Evolutionary conservation across 2,888 invertebrate genomes (phyloP).

Genomic region (Portevinia maculata): DNA sequence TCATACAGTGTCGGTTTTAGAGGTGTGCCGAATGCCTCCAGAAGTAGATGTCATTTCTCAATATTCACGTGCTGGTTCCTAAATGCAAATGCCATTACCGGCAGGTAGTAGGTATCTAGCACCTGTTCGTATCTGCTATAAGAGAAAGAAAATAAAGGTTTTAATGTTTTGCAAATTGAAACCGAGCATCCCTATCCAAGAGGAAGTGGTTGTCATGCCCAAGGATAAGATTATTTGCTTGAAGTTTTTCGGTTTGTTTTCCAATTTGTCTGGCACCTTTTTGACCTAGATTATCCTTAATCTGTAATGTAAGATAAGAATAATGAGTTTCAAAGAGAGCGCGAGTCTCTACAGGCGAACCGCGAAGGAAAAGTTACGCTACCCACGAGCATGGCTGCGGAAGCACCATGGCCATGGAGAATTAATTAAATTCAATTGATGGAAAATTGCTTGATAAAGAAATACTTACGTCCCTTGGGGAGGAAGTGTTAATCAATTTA

Average conservation of each 20-base stretch:
- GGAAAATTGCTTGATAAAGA: conserved; percentile 3
- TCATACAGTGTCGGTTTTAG: conserved; percentile 15
- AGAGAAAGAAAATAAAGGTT: not conserved
- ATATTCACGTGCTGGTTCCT: not conserved
- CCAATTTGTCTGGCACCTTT: conserved; percentile 18
- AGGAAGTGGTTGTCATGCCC: conserved; percentile 3
- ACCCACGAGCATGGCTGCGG: conserved; percentile 19
- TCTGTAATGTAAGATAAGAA: conserved; percentile 31
- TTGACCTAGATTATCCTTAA: conserved; percentile 8
- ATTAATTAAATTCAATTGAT: conserved; percentile 30
- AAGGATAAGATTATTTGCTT: conserved; percentile 16
- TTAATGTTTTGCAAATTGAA: conserved; percentile 30
- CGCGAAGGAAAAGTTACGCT: conserved; percentile 7
- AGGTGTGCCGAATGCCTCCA: not conserved
- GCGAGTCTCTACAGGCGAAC: not conserved
- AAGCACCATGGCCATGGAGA: not conserved
- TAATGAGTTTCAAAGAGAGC: conserved; percentile 27
- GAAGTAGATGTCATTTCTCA: not conserved
- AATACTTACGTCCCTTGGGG: not conserved
- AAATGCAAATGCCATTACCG: conserved; percentile 41
- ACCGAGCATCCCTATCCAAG: not conserved
- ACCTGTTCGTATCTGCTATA: not conserved
- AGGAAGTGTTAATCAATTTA: conserved; percentile 4
- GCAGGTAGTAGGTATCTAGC: not conserved
- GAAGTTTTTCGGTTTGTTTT: conserved; percentile 35